These are phyloP conservation scores for Centropus bengalensis DNA, from an alignment of 2,113 vertebrate species.

Conservation along the genomic window DNA sequence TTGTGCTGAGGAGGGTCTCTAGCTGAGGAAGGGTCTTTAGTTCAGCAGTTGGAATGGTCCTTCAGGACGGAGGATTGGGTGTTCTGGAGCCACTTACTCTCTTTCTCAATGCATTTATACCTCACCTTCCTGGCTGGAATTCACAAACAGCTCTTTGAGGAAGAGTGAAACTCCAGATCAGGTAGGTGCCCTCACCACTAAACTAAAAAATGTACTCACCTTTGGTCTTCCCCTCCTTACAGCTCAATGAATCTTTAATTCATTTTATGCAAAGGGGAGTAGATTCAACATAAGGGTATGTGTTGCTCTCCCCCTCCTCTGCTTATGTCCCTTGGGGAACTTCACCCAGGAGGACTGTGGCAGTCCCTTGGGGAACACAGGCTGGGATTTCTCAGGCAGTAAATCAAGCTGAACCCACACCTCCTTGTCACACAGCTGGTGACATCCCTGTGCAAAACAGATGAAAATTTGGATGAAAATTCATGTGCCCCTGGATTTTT, in stretches of 20 bases:
- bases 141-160: neutral
- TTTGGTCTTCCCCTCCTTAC: neutral
- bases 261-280: neutral
- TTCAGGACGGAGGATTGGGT: neutral
- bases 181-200: neutral
- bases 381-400: neutral
- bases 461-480: neutral
- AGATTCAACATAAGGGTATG: neutral
- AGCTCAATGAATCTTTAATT: constrained; percentile 28
- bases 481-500: neutral
- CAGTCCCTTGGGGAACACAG: neutral
- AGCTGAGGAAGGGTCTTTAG: neutral
- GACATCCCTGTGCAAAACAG: neutral
- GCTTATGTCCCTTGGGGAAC: neutral
- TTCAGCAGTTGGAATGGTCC: neutral
- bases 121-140: neutral
- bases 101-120: no score
- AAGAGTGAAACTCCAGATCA: neutral
- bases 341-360: neutral
- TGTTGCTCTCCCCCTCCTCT: neutral
- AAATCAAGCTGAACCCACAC: neutral
- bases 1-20: neutral
- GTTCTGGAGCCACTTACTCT: neutral
- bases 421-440: neutral
- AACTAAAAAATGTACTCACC: neutral